Percentiles rank a stretch among this genome's conserved stretches.
Conservation (phyloP, 2,113 vertebrate genomes). For the Oryzias melastigma region DNA sequence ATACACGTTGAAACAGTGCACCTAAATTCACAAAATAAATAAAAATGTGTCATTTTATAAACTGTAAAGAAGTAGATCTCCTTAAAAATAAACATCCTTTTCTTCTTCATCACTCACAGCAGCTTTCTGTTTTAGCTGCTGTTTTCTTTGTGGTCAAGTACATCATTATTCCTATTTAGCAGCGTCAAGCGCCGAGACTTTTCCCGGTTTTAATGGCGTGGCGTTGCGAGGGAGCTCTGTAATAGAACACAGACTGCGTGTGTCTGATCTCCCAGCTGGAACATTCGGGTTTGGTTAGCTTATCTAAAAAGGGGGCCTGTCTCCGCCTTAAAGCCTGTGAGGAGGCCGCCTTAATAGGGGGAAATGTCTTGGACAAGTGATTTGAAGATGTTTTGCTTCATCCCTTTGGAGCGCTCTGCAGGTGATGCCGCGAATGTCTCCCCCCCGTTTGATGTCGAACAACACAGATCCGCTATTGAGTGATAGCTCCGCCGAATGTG, state of each 20-base stretch:
- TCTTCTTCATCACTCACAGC: background rate
- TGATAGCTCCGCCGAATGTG: conserved; percentile 96
- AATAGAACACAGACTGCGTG: conserved; percentile 52
- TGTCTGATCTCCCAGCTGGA: conserved; percentile 73
- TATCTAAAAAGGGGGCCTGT: conserved; percentile 76
- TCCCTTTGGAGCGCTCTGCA: conserved; percentile 95
- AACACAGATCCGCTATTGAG: conserved; percentile 94
- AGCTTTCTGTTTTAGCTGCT: background rate
- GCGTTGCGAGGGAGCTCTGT: conserved; percentile 53
- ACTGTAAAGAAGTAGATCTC: background rate
- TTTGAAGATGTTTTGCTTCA: conserved; percentile 99
- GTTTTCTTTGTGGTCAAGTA: conserved; percentile 16
- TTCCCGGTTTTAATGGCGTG: conserved; percentile 54
- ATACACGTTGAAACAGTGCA: conserved; percentile 48
- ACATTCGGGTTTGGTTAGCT: conserved; percentile 69
- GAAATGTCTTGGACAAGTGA: conserved; percentile 99
- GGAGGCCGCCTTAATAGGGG: conserved; percentile 85
- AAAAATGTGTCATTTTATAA: conserved; percentile 16
- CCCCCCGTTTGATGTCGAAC: conserved; percentile 93
- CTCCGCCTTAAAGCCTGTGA: conserved; percentile 71
- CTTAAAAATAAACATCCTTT: conserved; percentile 4
- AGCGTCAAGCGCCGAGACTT: conserved; percentile 13
- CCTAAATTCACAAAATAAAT: conserved; percentile 18
- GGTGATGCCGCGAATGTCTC: conserved; percentile 88
- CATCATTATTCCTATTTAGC: conserved; percentile 27